Base-by-base conservation (phyloP, 2,888 invertebrate genomes). In the Augiades crinisus region DNA sequence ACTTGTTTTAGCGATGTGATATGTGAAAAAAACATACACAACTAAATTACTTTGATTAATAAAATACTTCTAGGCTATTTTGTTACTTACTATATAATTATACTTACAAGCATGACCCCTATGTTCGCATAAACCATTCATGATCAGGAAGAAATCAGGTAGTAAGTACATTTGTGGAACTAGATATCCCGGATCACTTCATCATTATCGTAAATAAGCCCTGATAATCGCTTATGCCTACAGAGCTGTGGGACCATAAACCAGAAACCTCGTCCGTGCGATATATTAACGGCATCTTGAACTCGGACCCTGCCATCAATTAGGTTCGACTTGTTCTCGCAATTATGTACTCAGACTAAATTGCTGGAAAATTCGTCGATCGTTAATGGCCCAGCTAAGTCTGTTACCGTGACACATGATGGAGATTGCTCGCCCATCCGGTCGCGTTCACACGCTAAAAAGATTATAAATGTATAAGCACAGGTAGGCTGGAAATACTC, bases 341-440 rank as follows among this genome's bases (percentile, higher is more conserved):
- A 87, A 88, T 89, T 89, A 89, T 86, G 80, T 85, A 78, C 84
- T 86, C 81, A 80, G 78, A 80, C 75, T 77, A 85, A 87, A 87
- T 84, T 84, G 79, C 78, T 82, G 75, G 77, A 79, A 82, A 80
- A 83, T 84, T 83, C 78, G 77, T 76, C 71, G 74, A 77, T 80
- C 80, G 75, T 75, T 83, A 85, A 85, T 80, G 77, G 75, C 64
- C 70, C 73, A 68, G 62, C 69, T 75, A 72, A 77, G 70, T 70
- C 70, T 67, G 47, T 72, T 74, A 69, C 59, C 61, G 58, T 78
- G 79, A 81, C 81, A 82, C 78, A 74, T 75, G 76, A 71, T 70
- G 67, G 58, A 59, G 64, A 63, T 59, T 55, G 46, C 61, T 54
- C 37, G 56, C 53, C 50, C 58, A 58, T 50, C 52, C 59, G 61